Percentiles rank a stretch among this genome's conserved stretches.
Conservation (phyloP, 2,113 vertebrate species). For the Ctenodactylus gundi region DNA sequence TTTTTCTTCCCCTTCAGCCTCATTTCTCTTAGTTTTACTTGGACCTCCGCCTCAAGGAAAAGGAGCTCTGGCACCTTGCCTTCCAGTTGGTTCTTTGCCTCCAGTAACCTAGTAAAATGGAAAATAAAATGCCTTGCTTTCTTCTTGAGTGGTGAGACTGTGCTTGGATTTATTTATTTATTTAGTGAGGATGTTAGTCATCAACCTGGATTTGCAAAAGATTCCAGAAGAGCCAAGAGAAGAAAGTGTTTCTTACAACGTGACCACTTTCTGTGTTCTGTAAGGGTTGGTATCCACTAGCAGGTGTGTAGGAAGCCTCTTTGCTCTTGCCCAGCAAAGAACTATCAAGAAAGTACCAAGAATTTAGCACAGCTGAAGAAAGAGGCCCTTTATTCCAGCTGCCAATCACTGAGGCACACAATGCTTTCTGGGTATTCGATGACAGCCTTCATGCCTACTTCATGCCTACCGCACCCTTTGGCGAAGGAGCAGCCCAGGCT, state of each 20-base stretch:
- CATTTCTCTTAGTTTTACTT: slow-evolving; percentile 59
- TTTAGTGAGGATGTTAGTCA: background rate
- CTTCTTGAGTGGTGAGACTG: slow-evolving; percentile 37
- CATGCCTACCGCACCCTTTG: no score
- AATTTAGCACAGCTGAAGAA: slow-evolving; percentile 62
- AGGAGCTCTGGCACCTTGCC: slow-evolving; percentile 73
- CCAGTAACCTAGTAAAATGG: background rate
- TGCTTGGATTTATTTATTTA: background rate
- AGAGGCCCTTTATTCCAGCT: background rate
- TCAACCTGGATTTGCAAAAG: background rate
- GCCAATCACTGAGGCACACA: background rate
- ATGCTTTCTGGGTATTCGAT: background rate
- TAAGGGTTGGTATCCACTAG: background rate
- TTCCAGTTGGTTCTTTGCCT: slow-evolving; percentile 63
- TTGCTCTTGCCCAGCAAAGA: slow-evolving; percentile 6
- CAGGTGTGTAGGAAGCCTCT: background rate
- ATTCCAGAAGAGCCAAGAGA: background rate
- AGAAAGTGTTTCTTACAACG: background rate
- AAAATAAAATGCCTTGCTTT: background rate
- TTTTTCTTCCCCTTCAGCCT: slow-evolving; percentile 4
- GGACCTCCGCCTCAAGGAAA: slow-evolving; percentile 74
- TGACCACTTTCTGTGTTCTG: background rate
- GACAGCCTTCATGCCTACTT: slow-evolving; percentile 63
- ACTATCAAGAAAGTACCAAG: no score
- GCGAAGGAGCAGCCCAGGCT: slow-evolving; percentile 29